Base-by-base conservation (phyloP, 1,140 invertebrate species). In the Drosophila ananassae region DNA sequence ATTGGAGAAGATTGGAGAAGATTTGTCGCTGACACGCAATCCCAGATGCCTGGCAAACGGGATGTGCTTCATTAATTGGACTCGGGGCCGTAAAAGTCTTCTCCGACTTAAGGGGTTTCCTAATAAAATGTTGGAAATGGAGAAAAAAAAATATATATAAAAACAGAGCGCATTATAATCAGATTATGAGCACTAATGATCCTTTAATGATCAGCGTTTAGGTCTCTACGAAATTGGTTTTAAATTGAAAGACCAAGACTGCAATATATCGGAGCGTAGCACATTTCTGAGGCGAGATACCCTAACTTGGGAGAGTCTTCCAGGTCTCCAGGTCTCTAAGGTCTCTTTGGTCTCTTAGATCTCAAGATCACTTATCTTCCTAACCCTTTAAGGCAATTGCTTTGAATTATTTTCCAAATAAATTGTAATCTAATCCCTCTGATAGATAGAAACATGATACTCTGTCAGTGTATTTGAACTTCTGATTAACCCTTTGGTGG, bases 161-260 rank as follows among this genome's bases (percentile, higher is more conserved):
- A 87, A 87, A 82, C 83, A 66, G 83, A 76, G 83, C 78, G 82
- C 82, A 89, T 89, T 90, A 90, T 90, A 90, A 90, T 90, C 87
- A 90, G 87, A 90, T 90, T 90, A 90, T 90, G 87, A 83, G 46
- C 79, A 80, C 87, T 90, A 90, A 90, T 90, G 87, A 90, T 90
- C 87, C 87, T 90, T 90, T 90, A 90, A 90, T 90, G 79, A 90
- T 83, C 87, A 73, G 62, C 87, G 87, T 90, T 90, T 90, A 90
- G 76, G 60, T 89, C 58, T 50, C 39, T 74, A 61, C 39, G 21
- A 85, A 80, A 83, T 89, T 79, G 76, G 76, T 83, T 83, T 89
- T 75, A 89, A 90, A 82, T 90, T 90, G 75, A 90, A 84, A 84
- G 74, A 55, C 61, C 53, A 47, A 21, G 37, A 37, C 51, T 68